phyloP scores from a whole-genome alignment of 2,797 vertebrate genomes.

The Mareca strepera region DNA sequence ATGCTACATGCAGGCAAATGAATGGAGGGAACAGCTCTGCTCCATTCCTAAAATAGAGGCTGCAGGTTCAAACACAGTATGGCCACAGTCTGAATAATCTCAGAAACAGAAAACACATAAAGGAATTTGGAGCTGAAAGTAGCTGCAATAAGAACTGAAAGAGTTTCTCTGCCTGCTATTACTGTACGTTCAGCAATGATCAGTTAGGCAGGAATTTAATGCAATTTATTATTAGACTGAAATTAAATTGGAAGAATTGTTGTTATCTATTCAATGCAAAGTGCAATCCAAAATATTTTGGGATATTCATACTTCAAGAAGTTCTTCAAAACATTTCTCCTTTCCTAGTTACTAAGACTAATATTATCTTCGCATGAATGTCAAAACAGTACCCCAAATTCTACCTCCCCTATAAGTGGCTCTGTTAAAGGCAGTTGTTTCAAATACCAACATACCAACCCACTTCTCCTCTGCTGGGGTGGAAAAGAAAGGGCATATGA shows the following conservation, averaged over 20 bases:
- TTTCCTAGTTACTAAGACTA: slow-evolving; percentile 38
- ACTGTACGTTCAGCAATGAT: fast-evolving
- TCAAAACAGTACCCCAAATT: background rate
- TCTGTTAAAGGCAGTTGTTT: slow-evolving; percentile 40
- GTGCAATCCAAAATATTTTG: background rate
- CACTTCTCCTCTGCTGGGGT: background rate
- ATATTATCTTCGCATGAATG: background rate
- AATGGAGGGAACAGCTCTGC: background rate
- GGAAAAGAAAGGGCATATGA: background rate
- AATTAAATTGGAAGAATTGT: slow-evolving; percentile 23
- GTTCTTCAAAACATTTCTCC: slow-evolving; percentile 34
- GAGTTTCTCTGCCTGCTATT: background rate
- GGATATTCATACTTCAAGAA: background rate
- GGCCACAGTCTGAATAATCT: background rate
- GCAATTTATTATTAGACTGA: slow-evolving; percentile 19
- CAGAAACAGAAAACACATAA: background rate
- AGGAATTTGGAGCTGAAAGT: background rate
- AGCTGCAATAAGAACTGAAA: background rate
- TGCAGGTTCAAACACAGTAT: background rate
- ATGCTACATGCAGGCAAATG: background rate
- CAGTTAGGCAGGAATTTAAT: background rate
- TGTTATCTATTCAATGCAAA: background rate
- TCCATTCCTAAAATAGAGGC: background rate
- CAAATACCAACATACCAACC: slow-evolving; percentile 50
- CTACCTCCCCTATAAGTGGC: background rate